phyloP scores from a whole-genome alignment of 2,888 invertebrate species.

The Theristus sp. region DNA sequence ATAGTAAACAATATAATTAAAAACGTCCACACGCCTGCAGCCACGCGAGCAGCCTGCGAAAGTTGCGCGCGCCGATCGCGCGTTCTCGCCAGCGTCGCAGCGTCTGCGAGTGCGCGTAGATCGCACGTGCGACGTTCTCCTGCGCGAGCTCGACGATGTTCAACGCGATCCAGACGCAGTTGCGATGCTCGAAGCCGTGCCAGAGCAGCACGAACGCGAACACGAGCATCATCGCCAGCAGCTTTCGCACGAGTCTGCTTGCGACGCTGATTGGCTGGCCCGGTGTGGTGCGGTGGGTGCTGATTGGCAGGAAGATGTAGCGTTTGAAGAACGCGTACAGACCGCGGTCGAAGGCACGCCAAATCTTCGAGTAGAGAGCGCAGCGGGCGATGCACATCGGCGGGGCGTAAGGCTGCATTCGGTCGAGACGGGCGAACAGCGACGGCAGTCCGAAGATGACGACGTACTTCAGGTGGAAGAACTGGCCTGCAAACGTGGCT shows the following conservation, averaged over 20 bases:
- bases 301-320: slow-evolving; percentile 35
- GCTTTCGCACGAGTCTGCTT: slow-evolving; percentile 6
- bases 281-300: too few relatives aligned
- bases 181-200: slow-evolving; percentile 61
- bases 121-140: slow-evolving; percentile 43
- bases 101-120: slow-evolving; percentile 16
- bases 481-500: slow-evolving; percentile 23
- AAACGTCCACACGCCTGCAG: too few relatives aligned
- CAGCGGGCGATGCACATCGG: slow-evolving; percentile 35
- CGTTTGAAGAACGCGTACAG: slow-evolving; percentile 34
- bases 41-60: slow-evolving; percentile 15
- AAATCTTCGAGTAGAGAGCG: slow-evolving; percentile 33
- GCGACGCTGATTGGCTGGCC: too few relatives aligned
- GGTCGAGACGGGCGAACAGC: slow-evolving; percentile 31
- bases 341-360: slow-evolving; percentile 36
- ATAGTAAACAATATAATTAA: too few relatives aligned
- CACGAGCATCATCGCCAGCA: slow-evolving; percentile 47
- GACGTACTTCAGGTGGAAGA: slow-evolving; percentile 36
- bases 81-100: not conserved
- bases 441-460: slow-evolving; percentile 34
- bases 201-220: slow-evolving; percentile 70
- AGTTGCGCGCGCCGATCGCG: not conserved
- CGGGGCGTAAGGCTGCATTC: slow-evolving; percentile 26
- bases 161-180: slow-evolving; percentile 66
- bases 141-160: slow-evolving; percentile 59